These are phyloP conservation scores for Hedya salicella DNA, from an alignment of 2,888 invertebrate species.

Conservation along the genomic window DNA sequence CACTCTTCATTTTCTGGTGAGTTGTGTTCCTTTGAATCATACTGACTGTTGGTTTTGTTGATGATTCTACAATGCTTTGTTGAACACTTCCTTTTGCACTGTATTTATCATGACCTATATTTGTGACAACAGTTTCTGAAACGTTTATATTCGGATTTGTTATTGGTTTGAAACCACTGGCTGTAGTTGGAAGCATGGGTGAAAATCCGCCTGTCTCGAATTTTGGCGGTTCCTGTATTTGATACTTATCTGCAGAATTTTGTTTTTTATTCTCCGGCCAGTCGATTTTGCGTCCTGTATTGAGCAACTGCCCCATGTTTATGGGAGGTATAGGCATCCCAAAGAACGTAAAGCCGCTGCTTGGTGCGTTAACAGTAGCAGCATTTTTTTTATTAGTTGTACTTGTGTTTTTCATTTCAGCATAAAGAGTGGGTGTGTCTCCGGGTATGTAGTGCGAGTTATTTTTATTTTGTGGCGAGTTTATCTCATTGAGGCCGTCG, in stretches of 20 bases:
- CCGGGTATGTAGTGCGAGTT: conserved; percentile 80
- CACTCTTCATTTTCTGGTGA: conserved; percentile 75
- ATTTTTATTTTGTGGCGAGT: conserved; percentile 59
- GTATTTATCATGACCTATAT: conserved; percentile 55
- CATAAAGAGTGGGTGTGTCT: conserved; percentile 84
- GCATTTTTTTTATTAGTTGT: conserved; percentile 68
- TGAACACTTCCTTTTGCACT: conserved; percentile 58
- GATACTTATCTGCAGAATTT: conserved; percentile 68
- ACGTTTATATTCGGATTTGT: conserved; percentile 69
- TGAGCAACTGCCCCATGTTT: conserved; percentile 88
- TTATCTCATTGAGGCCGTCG: conserved; percentile 67
- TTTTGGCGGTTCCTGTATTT: conserved; percentile 82
- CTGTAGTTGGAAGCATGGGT: conserved; percentile 89
- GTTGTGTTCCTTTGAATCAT: conserved; percentile 64
- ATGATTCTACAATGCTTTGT: conserved; percentile 55
- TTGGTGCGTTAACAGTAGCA: conserved; percentile 77
- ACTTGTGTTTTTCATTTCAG: conserved; percentile 66
- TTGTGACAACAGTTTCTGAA: conserved; percentile 55
- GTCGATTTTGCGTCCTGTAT: conserved; percentile 76
- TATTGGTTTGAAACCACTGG: conserved; percentile 90
- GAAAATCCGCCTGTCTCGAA: conserved; percentile 91
- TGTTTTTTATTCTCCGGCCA: conserved; percentile 71
- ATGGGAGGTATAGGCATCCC: conserved; percentile 92
- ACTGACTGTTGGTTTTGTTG: conserved; percentile 60
- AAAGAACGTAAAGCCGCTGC: conserved; percentile 91